Conservation (phyloP, 1,140 invertebrate genomes). For the Vollenhovia emeryi region DNA sequence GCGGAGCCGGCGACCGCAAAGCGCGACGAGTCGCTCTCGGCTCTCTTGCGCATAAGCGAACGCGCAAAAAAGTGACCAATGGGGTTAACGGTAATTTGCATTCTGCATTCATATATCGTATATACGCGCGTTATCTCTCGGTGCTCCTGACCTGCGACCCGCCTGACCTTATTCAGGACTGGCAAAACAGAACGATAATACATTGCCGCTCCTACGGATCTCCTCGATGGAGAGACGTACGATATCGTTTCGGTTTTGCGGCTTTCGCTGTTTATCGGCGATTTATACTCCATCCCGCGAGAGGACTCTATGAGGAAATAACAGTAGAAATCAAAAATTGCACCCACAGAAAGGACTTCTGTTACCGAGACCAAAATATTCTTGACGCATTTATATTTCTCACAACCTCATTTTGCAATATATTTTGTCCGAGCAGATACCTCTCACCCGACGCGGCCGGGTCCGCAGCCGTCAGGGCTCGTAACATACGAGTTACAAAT, state of each 20-base stretch:
- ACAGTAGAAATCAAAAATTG: not conserved
- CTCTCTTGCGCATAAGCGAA: constrained; percentile 58
- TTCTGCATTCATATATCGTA: constrained; percentile 59
- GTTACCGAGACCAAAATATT: too few relatives aligned
- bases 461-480: too few relatives aligned
- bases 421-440: too few relatives aligned
- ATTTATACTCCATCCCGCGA: not conserved
- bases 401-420: too few relatives aligned
- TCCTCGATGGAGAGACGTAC: constrained; percentile 14
- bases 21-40: constrained; percentile 41
- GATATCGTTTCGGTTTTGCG: not conserved
- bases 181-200: constrained; percentile 22
- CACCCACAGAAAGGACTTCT: too few relatives aligned
- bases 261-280: not conserved
- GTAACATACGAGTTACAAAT: too few relatives aligned
- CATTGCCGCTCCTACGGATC: not conserved
- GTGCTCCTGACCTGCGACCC: not conserved
- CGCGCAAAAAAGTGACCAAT: constrained; percentile 70
- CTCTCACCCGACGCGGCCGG: too few relatives aligned
- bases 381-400: too few relatives aligned
- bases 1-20: not conserved
- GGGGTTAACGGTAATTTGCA: constrained; percentile 76
- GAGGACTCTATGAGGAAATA: not conserved
- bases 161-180: not conserved
- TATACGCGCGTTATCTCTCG: constrained; percentile 37